phyloP scores from a whole-genome alignment of 2,113 vertebrate genomes.

The Myrmecobius fasciatus region DNA sequence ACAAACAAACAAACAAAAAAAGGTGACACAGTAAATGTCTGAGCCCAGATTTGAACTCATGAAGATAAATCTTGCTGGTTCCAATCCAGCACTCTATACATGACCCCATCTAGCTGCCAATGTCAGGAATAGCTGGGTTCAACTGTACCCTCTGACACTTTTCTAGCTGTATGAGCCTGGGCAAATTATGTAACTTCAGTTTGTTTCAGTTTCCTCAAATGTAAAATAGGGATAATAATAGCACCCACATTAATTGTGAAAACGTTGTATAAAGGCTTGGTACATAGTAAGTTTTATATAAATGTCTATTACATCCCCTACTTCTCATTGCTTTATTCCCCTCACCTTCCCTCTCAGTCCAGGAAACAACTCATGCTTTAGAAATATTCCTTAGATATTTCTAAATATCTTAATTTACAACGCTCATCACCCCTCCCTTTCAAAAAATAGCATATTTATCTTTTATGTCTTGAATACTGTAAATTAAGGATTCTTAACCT shows the following conservation, averaged over 20 bases:
- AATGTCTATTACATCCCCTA: neutral
- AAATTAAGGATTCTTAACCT: neutral
- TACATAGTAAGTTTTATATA: neutral
- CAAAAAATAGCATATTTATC: neutral
- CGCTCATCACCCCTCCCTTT: neutral
- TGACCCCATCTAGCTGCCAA: no score
- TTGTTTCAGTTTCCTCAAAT: neutral
- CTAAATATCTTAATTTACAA: neutral
- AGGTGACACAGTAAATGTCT: no score
- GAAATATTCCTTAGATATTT: neutral
- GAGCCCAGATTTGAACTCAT: no score
- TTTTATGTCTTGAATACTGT: neutral
- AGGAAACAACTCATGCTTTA: neutral
- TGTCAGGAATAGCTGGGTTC: neutral
- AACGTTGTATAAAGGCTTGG: neutral
- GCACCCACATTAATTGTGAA: neutral
- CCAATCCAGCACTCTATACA: no score
- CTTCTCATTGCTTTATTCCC: neutral
- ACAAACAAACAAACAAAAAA: no score
- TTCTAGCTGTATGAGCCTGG: neutral
- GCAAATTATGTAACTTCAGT: neutral
- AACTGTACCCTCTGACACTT: neutral
- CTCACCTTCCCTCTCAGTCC: neutral
- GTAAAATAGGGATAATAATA: neutral
- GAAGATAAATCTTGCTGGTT: no score